These are phyloP conservation scores for Albula goreensis DNA, from an alignment of 2,113 vertebrate genomes.

Conservation along the genomic window DNA sequence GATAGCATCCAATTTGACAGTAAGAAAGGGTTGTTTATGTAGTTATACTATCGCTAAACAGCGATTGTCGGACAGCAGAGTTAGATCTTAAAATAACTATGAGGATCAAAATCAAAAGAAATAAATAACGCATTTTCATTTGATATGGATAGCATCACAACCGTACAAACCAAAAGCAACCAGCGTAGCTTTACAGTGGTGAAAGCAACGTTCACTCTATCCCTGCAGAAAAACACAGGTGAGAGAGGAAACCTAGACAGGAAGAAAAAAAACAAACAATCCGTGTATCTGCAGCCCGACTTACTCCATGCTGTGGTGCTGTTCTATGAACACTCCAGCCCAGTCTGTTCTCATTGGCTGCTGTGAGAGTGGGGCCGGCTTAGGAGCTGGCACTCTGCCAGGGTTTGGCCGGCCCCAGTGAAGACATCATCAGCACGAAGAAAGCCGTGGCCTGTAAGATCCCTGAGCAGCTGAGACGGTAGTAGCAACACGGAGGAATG, in stretches of 20 bases:
- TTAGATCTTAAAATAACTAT: too few relatives aligned
- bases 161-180: too few relatives aligned
- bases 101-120: too few relatives aligned
- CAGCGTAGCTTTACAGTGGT: too few relatives aligned
- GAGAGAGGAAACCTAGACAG: not conserved
- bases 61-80: too few relatives aligned
- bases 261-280: not conserved
- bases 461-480: not conserved
- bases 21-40: too few relatives aligned
- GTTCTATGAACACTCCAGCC: not conserved
- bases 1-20: too few relatives aligned
- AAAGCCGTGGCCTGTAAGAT: conserved; percentile 6
- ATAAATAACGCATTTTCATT: too few relatives aligned
- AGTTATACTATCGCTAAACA: too few relatives aligned
- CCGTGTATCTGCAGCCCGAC: not conserved
- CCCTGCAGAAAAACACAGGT: not conserved
- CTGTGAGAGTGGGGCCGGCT: not conserved
- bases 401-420: not conserved
- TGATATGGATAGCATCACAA: too few relatives aligned
- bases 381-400: conserved; percentile 14
- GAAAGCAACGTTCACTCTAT: too few relatives aligned
- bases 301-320: not conserved
- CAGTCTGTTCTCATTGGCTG: not conserved
- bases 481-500: not conserved
- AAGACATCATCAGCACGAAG: not conserved